Evolutionary conservation across 2,113 vertebrate species (phyloP).

Genomic region (Vulpes lagopus): DNA sequence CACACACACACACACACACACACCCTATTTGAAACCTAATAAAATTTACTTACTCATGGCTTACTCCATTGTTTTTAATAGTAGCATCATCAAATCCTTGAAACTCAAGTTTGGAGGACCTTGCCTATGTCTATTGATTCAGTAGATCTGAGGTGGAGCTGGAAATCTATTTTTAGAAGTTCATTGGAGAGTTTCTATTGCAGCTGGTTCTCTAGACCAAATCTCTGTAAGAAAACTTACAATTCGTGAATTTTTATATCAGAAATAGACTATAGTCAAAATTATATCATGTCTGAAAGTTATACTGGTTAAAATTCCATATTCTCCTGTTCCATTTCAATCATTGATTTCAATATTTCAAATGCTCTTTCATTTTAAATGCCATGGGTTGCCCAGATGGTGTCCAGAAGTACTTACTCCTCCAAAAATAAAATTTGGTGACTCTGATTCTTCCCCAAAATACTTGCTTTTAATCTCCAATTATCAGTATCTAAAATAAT

Average conservation of each 20-base stretch:
- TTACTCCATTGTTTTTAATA: background rate
- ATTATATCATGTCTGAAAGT: background rate
- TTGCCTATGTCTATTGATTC: background rate
- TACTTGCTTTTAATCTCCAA: conserved; percentile 12
- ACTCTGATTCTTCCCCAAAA: conserved; percentile 40
- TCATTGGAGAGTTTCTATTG: background rate
- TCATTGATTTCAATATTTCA: background rate
- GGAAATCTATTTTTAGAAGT: background rate
- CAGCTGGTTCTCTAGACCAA: background rate
- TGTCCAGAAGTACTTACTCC: background rate
- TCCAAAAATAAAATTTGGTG: conserved; percentile 36
- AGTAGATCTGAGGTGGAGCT: background rate
- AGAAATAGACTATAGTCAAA: background rate
- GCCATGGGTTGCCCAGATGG: background rate
- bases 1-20: background rate
- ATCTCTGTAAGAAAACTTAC: background rate
- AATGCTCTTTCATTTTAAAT: conserved; percentile 34
- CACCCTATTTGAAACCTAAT: background rate
- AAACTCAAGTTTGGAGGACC: background rate
- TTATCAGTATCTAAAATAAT: background rate
- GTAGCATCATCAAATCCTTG: background rate
- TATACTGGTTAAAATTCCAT: background rate
- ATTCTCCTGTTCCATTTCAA: background rate
- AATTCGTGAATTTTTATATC: background rate
- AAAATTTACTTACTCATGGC: background rate